Evolutionary conservation across 2,888 invertebrate genomes (phyloP), one percentile per base, ranked within the genome.

Genomic region (Pachymerium ferrugineum): DNA sequence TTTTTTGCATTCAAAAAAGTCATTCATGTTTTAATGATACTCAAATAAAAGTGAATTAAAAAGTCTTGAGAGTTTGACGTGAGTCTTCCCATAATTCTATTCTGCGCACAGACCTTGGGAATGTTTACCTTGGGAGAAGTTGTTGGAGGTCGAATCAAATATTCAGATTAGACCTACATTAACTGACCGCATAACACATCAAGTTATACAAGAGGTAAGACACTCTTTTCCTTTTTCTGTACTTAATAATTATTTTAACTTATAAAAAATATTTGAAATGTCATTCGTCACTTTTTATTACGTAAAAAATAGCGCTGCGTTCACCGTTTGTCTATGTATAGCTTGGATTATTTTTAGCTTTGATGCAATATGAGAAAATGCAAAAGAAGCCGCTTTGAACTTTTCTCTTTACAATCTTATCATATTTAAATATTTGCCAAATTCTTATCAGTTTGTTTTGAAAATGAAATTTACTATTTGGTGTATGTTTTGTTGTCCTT

Each of bases 101-200:
- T 3, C 14, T 1, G 62, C 62, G 12, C 25, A 22, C 62, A 62
- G 62, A 28, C 62, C 62, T 62, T 62, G 62, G 62, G 28, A 62
- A 62, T 62, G 62, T 62, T 62, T 62, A 62, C 62, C 62, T 62
- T 62, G 62, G n/a, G 62, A 62, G 28, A 62, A 28, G 12, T 62
- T 62, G 62, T 62, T 62, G 8, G 62, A 62, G 62, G 62, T 62
- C 62, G 62, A 22, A 62, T 62, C 62, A 25, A 62, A 62, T 62
- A 62, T 62, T 62, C 62, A 62, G 28, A 62, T 28, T 28, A 22
- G 62, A 8, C 62, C 62, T 6, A 62, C n/a, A n/a, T n/a, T n/a
- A n/a, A n/a, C 62, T 62, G 28, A 22, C 12, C 62, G 28, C 62
- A 62, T 62, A 28, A n/a, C n/a, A 12, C 62, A 28, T 25, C 62